These are phyloP conservation scores for Rhingia campestris DNA, from an alignment of 2,888 invertebrate genomes.

Conservation along the genomic window DNA sequence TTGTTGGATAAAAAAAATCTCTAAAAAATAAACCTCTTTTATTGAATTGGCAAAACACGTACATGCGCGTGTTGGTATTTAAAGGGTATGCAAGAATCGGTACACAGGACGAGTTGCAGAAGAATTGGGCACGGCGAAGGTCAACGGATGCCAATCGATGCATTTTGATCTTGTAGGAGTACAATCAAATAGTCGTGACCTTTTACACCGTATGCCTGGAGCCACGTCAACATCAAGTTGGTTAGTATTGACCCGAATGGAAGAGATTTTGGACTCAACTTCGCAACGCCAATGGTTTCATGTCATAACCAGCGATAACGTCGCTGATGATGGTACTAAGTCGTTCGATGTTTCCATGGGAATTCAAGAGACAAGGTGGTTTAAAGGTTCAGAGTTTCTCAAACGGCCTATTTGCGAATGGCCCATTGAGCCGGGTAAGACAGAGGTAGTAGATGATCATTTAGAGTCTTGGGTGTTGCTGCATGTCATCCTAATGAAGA, in stretches of 20 bases:
- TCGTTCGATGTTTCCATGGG: slow-evolving; percentile 30
- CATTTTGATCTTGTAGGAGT: slow-evolving; percentile 22
- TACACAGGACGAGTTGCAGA: slow-evolving; percentile 37
- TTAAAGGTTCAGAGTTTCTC: slow-evolving; percentile 15
- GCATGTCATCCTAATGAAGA: too few species aligned
- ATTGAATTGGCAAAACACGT: slow-evolving; percentile 38
- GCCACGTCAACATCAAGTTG: neutral
- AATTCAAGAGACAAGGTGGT: slow-evolving; percentile 19
- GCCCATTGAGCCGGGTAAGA: slow-evolving; percentile 9
- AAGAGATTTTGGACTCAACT: slow-evolving; percentile 38
- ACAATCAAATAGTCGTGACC: slow-evolving; percentile 8
- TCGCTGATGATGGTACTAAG: slow-evolving; percentile 34
- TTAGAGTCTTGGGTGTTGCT: too few species aligned
- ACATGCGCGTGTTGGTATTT: slow-evolving; percentile 45
- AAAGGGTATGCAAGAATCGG: slow-evolving; percentile 63
- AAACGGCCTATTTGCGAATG: slow-evolving; percentile 18
- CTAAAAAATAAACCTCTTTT: slow-evolving; percentile 44
- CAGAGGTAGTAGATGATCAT: too few species aligned
- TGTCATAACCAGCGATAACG: slow-evolving; percentile 17
- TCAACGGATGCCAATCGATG: slow-evolving; percentile 39
- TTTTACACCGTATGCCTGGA: neutral
- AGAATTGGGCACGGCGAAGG: slow-evolving; percentile 39
- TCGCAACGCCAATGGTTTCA: slow-evolving; percentile 19
- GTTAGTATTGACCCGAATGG: slow-evolving; percentile 9
- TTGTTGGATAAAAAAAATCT: slow-evolving; percentile 49